A percentile compares a stretch with the other conserved stretches of the same genome.
Evolutionary conservation across 2,113 vertebrate species (phyloP).

Genomic region (Megaleporinus macrocephalus): DNA sequence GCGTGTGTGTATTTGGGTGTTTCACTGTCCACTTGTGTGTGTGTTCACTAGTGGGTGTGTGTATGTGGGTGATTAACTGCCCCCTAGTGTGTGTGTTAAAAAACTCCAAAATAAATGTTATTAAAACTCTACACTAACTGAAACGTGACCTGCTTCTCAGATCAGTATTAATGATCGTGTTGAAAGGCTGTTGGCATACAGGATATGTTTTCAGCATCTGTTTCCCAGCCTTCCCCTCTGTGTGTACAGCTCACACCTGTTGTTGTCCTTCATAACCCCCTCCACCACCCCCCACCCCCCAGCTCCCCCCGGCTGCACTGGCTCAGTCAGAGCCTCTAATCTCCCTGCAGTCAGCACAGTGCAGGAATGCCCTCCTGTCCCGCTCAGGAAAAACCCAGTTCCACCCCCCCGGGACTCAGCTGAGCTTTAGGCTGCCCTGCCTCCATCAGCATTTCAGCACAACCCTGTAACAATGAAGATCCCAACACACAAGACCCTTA

Average conservation of each 20-base stretch:
- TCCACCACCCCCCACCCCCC: no score
- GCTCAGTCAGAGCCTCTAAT: conserved; percentile 9
- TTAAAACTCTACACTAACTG: no score
- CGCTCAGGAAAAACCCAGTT: conserved; percentile 8
- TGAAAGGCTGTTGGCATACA: background rate
- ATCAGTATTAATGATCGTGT: background rate
- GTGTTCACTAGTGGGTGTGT: no score
- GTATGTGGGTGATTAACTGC: no score
- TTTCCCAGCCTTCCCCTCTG: background rate
- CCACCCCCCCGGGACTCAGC: conserved; percentile 26
- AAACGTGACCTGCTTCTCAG: no score
- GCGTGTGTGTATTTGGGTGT: no score
- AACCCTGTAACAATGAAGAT: conserved; percentile 42
- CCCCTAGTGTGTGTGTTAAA: no score
- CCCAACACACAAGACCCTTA: conserved; percentile 33
- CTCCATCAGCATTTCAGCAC: conserved; percentile 42
- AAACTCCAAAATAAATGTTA: no score
- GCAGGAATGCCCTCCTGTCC: conserved; percentile 36
- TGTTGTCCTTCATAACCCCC: background rate
- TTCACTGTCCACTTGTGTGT: no score
- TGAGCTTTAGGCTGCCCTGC: conserved; percentile 32
- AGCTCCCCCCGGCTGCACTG: background rate
- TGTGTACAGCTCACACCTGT: conserved; percentile 31
- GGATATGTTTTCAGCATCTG: background rate
- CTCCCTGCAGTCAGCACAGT: conserved; percentile 45